Evolutionary conservation across 1,140 invertebrate species (phyloP), one percentile per base, ranked within the genome.

Genomic region (Hylaeus volcanicus): DNA sequence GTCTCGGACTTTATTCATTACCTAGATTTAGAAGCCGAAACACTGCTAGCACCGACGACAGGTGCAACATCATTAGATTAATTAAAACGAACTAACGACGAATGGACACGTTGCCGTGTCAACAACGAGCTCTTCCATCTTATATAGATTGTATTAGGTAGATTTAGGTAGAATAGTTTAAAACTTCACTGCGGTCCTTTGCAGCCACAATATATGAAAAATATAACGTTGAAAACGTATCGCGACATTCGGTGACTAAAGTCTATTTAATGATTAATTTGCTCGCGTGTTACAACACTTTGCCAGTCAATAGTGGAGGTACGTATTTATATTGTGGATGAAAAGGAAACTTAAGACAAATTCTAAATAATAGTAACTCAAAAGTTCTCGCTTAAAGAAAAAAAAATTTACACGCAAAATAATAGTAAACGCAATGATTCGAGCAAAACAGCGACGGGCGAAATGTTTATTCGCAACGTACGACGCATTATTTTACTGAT

Each of bases 201-300:
- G 69, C 87, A 88, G 61, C 87, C 88, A 88, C 86, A 89, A 88
- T 86, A 88, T 78, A 79, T 80, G 68, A 73, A 63, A 78, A 51
- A 81, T 85, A 82, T 58, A 87, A 56, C 64, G 39, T 80, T 65
- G 56, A 75, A 76, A 82, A 84, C 61, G n/a, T 69, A 60, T 85
- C 51, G 60, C 56, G 84, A 64, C 73, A 51, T 75, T 74, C 58
- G 78, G 82, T 78, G 63, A 86, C 41, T 79, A 81, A 74, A 51
- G 48, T 73, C 43, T 76, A 88, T 71, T 83, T 74, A 72, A 83
- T 15, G 70, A 37, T 86, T 58, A 76, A 12, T 80, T 63, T 53
- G 51, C 65, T 70, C 45, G 39, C 11, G 69, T 26, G 41, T 66
- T 65, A 80, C 73, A 79, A 66, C 69, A 81, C 41, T 73, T 53